phyloP scores from a whole-genome alignment of 2,888 invertebrate genomes.

The Digitonthophagus gazella region DNA sequence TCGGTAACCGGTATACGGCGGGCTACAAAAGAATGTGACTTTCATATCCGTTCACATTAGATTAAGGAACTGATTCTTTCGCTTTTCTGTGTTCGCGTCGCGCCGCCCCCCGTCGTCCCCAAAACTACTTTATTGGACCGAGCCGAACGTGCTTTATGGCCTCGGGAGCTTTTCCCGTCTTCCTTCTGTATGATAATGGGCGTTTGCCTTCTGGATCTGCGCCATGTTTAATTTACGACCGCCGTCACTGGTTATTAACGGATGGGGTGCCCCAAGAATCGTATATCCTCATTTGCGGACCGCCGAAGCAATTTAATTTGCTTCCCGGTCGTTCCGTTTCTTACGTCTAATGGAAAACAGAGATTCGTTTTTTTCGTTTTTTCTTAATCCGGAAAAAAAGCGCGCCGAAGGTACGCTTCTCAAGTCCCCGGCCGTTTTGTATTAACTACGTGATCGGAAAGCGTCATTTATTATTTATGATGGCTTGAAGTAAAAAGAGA shows the following conservation, averaged over 20 bases:
- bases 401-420: background rate
- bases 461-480: constrained; percentile 18
- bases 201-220: constrained; percentile 1
- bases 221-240: constrained; percentile 9
- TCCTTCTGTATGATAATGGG: constrained; percentile 11
- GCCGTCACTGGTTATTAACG: constrained; percentile 12
- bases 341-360: background rate
- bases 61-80: constrained; percentile 18
- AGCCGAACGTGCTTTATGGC: constrained; percentile 15
- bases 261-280: constrained; percentile 4
- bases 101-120: background rate
- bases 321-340: background rate
- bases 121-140: constrained; percentile 4
- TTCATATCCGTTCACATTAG: constrained; percentile 18
- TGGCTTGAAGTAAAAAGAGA: constrained; percentile 13
- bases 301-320: constrained; percentile 19
- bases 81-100: constrained; percentile 2
- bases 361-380: too few relatives aligned
- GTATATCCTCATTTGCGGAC: constrained; percentile 9
- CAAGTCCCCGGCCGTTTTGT: background rate
- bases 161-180: constrained; percentile 8
- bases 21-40: constrained; percentile 15
- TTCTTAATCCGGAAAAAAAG: background rate
- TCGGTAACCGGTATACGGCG: constrained; percentile 14
- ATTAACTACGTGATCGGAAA: constrained; percentile 15